Evolutionary conservation across 2,797 vertebrate species (phyloP).

Genomic region (Florisuga fusca): DNA sequence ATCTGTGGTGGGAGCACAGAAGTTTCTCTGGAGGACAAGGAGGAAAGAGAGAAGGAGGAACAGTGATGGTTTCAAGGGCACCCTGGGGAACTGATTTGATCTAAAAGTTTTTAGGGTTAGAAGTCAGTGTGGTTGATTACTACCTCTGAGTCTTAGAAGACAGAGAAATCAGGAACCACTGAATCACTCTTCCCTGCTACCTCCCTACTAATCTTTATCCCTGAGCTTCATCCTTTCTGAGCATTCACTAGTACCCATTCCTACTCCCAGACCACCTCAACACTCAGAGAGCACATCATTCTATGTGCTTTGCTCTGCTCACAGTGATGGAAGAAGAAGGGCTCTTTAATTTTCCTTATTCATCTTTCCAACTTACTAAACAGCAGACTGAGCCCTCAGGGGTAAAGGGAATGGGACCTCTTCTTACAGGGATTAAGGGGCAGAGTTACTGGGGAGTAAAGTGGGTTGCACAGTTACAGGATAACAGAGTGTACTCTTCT

Average conservation of each 20-base stretch:
- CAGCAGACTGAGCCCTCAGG: not conserved
- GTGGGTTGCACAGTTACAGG: not conserved
- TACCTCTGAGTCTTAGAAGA: not conserved
- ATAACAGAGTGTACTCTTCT: not conserved
- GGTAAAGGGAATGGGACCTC: not conserved
- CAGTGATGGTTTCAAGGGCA: not conserved
- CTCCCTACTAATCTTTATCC: not conserved
- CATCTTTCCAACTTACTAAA: not conserved
- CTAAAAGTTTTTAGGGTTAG: not conserved
- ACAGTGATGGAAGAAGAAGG: not conserved
- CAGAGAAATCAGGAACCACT: not conserved
- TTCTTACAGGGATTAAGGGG: not conserved
- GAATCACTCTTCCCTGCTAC: not conserved
- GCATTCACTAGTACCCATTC: not conserved
- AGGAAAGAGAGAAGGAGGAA: not conserved
- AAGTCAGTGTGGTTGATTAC: not conserved
- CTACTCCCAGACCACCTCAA: not conserved
- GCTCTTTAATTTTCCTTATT: not conserved
- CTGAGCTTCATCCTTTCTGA: not conserved
- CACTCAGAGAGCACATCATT: not conserved
- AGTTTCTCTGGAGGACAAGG: not conserved
- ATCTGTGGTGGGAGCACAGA: not conserved
- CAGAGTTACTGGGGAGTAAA: not conserved
- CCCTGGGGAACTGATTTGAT: not conserved
- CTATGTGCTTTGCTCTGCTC: not conserved